phyloP scores from a whole-genome alignment of 1,140 invertebrate genomes.

The Phortica variegata region DNA sequence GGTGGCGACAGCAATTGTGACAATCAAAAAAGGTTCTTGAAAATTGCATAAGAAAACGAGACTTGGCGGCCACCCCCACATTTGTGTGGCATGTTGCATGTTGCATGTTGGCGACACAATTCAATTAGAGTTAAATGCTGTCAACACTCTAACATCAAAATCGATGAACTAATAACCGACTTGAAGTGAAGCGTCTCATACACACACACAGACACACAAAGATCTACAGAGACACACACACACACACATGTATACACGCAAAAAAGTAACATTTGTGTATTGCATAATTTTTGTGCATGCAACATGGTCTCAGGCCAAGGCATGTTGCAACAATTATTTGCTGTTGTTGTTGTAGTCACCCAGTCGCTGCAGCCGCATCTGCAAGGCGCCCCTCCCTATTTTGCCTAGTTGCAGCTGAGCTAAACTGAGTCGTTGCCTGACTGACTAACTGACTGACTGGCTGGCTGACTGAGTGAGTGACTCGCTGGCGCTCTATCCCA shows the following conservation, averaged over 20 bases:
- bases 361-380: constrained; percentile 20
- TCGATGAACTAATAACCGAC: constrained; percentile 28
- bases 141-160: constrained; percentile 25
- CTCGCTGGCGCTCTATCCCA: background rate
- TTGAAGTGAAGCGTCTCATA: background rate
- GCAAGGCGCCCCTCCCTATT: no score
- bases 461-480: background rate
- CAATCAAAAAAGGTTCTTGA: no score
- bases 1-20: no score
- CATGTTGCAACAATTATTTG: constrained; percentile 1
- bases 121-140: constrained; percentile 51
- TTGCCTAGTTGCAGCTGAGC: no score
- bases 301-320: constrained; percentile 3
- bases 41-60: no score
- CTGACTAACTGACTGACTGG: background rate
- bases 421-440: no score
- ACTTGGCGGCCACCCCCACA: no score
- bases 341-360: no score
- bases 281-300: constrained; percentile 53
- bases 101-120: no score
- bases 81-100: no score
- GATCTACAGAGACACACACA: constrained; percentile 12
- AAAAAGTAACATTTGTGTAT: constrained; percentile 30
- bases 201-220: no score
- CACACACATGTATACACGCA: constrained; percentile 20